Percentiles rank a stretch among this genome's conserved stretches.
phyloP scores from a whole-genome alignment of 2,888 invertebrate species.

The Ametastegia equiseti region DNA sequence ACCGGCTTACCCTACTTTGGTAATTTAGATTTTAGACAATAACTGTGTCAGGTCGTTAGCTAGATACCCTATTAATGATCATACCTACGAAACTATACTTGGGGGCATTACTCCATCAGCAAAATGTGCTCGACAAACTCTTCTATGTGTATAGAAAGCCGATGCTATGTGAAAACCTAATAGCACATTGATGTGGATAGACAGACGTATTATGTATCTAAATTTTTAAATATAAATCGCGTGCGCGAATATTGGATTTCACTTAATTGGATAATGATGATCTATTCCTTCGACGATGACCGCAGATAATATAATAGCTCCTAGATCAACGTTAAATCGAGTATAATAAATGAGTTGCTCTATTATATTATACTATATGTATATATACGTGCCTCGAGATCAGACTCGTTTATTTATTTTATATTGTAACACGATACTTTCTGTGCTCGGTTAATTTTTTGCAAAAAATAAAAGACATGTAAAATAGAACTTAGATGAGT shows the following conservation, averaged over 20 bases:
- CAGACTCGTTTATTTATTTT: not conserved
- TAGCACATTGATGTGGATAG: not conserved
- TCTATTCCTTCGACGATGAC: constrained; percentile 16
- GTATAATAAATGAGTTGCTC: constrained; percentile 9
- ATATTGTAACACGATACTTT: constrained; percentile 28
- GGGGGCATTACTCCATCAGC: not conserved
- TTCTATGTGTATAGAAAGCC: not conserved
- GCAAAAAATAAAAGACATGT: not conserved
- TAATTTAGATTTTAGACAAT: not conserved
- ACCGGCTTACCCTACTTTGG: not conserved
- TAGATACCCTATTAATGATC: not conserved
- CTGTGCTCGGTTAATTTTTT: not conserved
- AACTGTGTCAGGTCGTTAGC: not conserved
- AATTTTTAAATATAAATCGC: constrained; percentile 18
- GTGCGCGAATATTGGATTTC: constrained; percentile 42
- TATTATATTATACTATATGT: not conserved
- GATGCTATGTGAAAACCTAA: not conserved
- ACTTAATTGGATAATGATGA: constrained; percentile 46
- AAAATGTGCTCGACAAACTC: not conserved
- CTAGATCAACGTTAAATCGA: constrained; percentile 5
- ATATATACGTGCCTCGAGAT: not conserved
- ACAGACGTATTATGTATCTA: not conserved
- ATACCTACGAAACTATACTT: not conserved
- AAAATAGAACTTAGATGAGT: not conserved
- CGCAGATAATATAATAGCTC: constrained; percentile 38